Evolutionary conservation across 2,888 invertebrate species (phyloP).

Genomic region (Parapristionchus giblindavisi): DNA sequence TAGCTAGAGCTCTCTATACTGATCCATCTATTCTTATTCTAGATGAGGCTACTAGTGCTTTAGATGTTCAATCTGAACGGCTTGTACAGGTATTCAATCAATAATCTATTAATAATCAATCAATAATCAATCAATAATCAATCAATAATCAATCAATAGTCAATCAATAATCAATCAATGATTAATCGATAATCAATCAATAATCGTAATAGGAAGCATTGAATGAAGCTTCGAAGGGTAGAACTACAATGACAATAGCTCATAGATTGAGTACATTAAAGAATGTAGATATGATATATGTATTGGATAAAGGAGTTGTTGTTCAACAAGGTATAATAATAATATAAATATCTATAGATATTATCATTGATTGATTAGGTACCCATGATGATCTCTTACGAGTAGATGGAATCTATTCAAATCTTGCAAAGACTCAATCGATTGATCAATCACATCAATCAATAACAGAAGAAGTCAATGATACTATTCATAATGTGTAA

Average conservation of each 20-base stretch:
- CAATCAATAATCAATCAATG: no score
- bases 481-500: no score
- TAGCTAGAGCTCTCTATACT: slow-evolving; percentile 31
- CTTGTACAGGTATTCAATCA: slow-evolving; percentile 36
- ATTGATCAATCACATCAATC: no score
- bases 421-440: slow-evolving; percentile 48
- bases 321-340: slow-evolving; percentile 41
- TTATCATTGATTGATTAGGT: slow-evolving; percentile 37
- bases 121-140: no score
- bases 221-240: slow-evolving; percentile 48
- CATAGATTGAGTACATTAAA: slow-evolving; percentile 59
- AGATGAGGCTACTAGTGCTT: slow-evolving; percentile 32
- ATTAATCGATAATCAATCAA: no score
- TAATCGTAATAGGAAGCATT: no score
- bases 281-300: slow-evolving; percentile 49
- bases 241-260: slow-evolving; percentile 58
- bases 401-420: slow-evolving; percentile 52
- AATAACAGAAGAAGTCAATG: no score
- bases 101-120: no score
- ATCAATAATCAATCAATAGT: no score
- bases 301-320: slow-evolving; percentile 45
- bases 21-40: slow-evolving; percentile 37
- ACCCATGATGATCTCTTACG: slow-evolving; percentile 55
- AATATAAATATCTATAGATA: not conserved
- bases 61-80: slow-evolving; percentile 25